Percentiles rank a stretch among this genome's conserved stretches.
phyloP scores from a whole-genome alignment of 2,113 vertebrate species.

The Bubo blakistoni region DNA sequence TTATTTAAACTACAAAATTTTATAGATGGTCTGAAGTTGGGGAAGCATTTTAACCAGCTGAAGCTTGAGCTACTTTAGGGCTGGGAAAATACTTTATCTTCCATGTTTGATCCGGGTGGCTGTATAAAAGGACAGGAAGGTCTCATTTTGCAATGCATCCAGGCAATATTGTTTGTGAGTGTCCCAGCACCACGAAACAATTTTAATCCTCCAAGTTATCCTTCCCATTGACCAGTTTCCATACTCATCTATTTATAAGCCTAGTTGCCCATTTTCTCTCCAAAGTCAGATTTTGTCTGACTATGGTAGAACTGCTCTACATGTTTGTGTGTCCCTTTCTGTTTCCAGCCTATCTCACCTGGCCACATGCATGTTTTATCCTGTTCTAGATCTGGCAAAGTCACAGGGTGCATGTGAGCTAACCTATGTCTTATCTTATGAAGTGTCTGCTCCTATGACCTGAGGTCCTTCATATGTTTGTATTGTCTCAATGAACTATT shows the following conservation, averaged over 20 bases:
- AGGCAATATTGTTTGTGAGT: background rate
- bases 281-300: background rate
- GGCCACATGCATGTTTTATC: background rate
- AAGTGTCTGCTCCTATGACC: background rate
- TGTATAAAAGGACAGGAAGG: background rate
- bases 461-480: background rate
- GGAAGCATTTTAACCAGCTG: constrained; percentile 16
- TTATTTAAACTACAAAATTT: constrained; percentile 19
- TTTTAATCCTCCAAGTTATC: background rate
- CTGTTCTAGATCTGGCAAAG: background rate
- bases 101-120: background rate
- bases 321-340: background rate
- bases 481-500: background rate
- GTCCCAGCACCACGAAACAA: background rate
- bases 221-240: background rate
- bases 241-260: background rate
- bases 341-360: background rate
- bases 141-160: background rate
- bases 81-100: constrained; percentile 20
- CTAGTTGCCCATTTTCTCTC: background rate
- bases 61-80: background rate
- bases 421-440: background rate
- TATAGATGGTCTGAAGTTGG: background rate
- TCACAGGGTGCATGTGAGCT: background rate
- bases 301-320: background rate